Conservation (phyloP, 2,113 vertebrate species). For the Cynoglossus semilaevis region DNA sequence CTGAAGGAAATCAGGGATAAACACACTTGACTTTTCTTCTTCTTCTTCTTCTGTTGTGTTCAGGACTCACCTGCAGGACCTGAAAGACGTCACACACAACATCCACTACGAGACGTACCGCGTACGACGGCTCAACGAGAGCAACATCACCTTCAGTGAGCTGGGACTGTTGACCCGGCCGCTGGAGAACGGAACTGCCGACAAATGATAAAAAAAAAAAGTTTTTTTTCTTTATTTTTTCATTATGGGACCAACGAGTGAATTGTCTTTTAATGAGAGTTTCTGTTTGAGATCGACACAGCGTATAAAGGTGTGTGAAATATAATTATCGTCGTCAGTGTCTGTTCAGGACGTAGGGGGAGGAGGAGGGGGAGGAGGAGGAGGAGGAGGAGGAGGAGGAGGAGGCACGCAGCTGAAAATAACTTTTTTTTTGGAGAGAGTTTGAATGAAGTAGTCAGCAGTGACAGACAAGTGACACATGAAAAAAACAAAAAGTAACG, state of each 20-base stretch:
- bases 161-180: slow-evolving; percentile 50
- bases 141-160: slow-evolving; percentile 69
- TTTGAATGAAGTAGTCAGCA: no score
- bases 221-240: slow-evolving; percentile 4
- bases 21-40: not conserved
- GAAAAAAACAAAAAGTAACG: no score
- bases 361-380: no score
- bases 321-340: slow-evolving; percentile 9
- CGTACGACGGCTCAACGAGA: slow-evolving; percentile 83
- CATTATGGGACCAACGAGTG: slow-evolving; percentile 20
- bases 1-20: not conserved
- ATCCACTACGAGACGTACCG: slow-evolving; percentile 93
- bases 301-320: slow-evolving; percentile 46
- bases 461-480: no score
- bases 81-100: slow-evolving; percentile 95
- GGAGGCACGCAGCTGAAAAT: no score
- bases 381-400: no score
- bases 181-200: slow-evolving; percentile 61
- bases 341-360: not conserved
- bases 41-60: no score
- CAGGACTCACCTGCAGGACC: slow-evolving; percentile 92
- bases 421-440: no score
- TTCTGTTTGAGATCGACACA: slow-evolving; percentile 33
- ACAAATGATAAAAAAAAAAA: no score
- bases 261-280: slow-evolving; percentile 8